Evolutionary conservation across 2,113 vertebrate genomes (phyloP).

Genomic region (Toxotes chatareus): DNA sequence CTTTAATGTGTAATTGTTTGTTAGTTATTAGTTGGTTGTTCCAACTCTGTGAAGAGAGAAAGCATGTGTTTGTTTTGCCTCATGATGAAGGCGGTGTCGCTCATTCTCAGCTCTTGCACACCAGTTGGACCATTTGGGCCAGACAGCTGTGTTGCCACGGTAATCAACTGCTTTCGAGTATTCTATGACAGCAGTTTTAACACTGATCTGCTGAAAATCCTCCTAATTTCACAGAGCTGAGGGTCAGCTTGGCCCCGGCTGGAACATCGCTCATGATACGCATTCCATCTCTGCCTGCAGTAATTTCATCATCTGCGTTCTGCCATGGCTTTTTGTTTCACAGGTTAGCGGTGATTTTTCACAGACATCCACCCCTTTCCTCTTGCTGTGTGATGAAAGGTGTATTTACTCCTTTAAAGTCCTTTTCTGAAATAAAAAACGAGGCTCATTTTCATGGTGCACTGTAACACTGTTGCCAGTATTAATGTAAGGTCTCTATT

Average conservation of each 20-base stretch:
- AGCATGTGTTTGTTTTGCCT: conserved; percentile 13
- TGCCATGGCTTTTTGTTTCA: conserved; percentile 72
- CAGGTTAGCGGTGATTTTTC: conserved; percentile 70
- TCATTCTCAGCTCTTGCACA: conserved; percentile 18
- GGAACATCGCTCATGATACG: conserved; percentile 76
- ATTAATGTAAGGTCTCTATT: conserved; percentile 66
- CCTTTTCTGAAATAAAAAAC: conserved; percentile 62
- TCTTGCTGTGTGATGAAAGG: conserved; percentile 73
- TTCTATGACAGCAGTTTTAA: conserved; percentile 74
- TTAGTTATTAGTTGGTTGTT: neutral
- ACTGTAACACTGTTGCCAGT: conserved; percentile 35
- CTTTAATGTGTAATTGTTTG: neutral
- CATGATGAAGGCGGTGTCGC: conserved; percentile 58
- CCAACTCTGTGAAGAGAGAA: conserved; percentile 5
- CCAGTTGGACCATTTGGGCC: conserved; percentile 38
- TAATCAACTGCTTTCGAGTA: conserved; percentile 70
- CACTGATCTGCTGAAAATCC: conserved; percentile 74
- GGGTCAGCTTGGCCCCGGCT: conserved; percentile 66
- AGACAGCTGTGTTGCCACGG: conserved; percentile 77
- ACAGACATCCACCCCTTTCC: conserved; percentile 59
- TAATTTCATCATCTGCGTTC: conserved; percentile 76
- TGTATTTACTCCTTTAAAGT: conserved; percentile 69
- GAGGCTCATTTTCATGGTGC: conserved; percentile 59
- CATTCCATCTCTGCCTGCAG: conserved; percentile 73
- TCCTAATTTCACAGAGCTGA: conserved; percentile 77